These are phyloP conservation scores for Clusia tigrina DNA, from an alignment of 2,888 invertebrate genomes.

Conservation along the genomic window DNA sequence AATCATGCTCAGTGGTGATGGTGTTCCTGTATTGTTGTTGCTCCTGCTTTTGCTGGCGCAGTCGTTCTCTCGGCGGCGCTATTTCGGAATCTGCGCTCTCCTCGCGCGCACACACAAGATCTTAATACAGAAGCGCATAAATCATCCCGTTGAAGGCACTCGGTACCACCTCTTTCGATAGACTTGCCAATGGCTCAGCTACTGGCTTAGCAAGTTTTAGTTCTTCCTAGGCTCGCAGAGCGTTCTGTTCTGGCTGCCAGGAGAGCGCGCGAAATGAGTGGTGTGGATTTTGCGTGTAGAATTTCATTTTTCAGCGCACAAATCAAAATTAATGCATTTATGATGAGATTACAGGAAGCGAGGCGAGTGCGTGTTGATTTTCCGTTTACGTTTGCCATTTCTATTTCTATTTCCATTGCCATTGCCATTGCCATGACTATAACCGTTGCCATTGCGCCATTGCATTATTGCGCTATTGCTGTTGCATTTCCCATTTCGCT, in stretches of 20 bases:
- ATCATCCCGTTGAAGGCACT: slow-evolving; percentile 23
- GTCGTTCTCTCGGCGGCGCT: slow-evolving; percentile 2
- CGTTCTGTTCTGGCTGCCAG: no score
- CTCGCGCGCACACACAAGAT: slow-evolving; percentile 1
- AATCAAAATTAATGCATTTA: slow-evolving; percentile 52
- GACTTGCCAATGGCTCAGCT: slow-evolving; percentile 18
- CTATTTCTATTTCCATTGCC: background rate
- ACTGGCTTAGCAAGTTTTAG: slow-evolving; percentile 18
- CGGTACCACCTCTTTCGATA: slow-evolving; percentile 20
- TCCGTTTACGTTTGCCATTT: background rate
- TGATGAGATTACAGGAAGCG: slow-evolving; percentile 46
- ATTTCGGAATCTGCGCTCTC: slow-evolving; percentile 2
- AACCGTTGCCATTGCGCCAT: background rate
- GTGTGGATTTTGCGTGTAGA: background rate
- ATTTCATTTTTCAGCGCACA: slow-evolving; percentile 1
- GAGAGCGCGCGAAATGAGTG: background rate
- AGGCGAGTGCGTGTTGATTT: slow-evolving; percentile 4
- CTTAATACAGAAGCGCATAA: slow-evolving; percentile 27
- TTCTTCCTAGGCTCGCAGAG: background rate
- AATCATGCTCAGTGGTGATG: background rate
- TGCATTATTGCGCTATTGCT: no score
- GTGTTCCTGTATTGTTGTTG: background rate
- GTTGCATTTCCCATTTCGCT: no score
- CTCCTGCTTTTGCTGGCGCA: background rate
- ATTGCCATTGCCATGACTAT: background rate